Percentiles rank a stretch among this genome's conserved stretches.
phyloP scores from a whole-genome alignment of 1,140 invertebrate genomes.

The Pectinophora gossypiella region DNA sequence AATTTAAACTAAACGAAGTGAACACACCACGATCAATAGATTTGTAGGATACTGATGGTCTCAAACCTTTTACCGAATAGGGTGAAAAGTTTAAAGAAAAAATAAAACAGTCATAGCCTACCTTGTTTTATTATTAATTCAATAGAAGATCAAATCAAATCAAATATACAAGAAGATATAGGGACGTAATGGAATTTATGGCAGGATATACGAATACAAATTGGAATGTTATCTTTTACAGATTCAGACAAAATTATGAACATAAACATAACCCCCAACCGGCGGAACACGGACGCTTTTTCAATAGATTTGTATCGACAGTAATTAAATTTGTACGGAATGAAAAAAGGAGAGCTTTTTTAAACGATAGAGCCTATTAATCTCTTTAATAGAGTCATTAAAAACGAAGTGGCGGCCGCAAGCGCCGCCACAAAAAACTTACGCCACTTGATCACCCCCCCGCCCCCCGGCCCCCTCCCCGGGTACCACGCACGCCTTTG shows the following conservation, averaged over 20 bases:
- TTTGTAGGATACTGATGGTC: not conserved
- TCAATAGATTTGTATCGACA: slow-evolving; percentile 41
- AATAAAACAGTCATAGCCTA: no score
- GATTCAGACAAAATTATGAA: not conserved
- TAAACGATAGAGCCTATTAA: slow-evolving; percentile 55
- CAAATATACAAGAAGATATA: no score
- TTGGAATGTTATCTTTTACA: no score
- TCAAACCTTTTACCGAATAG: not conserved
- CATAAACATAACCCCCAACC: slow-evolving; percentile 1
- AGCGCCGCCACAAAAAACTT: slow-evolving; percentile 37
- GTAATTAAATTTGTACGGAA: slow-evolving; percentile 67
- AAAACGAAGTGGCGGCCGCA: slow-evolving; percentile 41
- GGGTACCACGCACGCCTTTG: not conserved
- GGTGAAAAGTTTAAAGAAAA: not conserved
- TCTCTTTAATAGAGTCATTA: slow-evolving; percentile 70
- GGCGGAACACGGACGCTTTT: slow-evolving; percentile 12
- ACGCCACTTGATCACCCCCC: slow-evolving; percentile 9
- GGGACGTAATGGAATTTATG: no score
- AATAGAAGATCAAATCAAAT: no score
- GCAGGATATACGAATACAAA: no score
- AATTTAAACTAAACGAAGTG: slow-evolving; percentile 20
- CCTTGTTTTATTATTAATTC: no score
- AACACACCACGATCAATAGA: slow-evolving; percentile 2
- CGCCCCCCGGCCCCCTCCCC: not conserved
- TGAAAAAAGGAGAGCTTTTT: slow-evolving; percentile 49